Percentiles rank a stretch among this genome's conserved stretches.
phyloP scores from a whole-genome alignment of 2,888 invertebrate species.

The Lithophane socia region DNA sequence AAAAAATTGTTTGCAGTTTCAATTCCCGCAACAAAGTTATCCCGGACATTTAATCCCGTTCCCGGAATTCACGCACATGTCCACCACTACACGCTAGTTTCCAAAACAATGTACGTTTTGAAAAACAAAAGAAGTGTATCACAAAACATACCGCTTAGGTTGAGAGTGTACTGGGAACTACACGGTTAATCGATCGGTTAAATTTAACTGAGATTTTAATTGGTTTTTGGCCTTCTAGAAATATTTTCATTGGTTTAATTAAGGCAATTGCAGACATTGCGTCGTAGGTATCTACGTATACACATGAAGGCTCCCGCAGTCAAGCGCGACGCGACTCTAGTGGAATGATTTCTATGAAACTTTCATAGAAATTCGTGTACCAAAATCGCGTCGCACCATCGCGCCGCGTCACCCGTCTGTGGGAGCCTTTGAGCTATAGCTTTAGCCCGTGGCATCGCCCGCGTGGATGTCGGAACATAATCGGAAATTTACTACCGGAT shows the following conservation, averaged over 20 bases:
- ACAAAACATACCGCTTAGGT: slow-evolving; percentile 66
- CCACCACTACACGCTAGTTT: slow-evolving; percentile 60
- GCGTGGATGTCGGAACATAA: no score
- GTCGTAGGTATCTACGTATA: no score
- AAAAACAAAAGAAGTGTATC: slow-evolving; percentile 70
- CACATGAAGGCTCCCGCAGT: no score
- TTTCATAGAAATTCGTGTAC: no score
- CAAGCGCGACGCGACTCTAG: no score
- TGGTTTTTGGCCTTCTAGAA: background rate
- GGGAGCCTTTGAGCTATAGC: no score
- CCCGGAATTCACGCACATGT: slow-evolving; percentile 54
- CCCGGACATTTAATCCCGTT: slow-evolving; percentile 55
- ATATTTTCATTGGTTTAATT: background rate
- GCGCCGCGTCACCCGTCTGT: no score
- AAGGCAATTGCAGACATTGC: no score
- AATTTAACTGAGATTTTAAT: background rate
- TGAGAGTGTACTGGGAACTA: slow-evolving; percentile 39
- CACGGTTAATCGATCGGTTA: background rate
- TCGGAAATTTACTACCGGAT: no score
- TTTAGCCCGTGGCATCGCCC: no score
- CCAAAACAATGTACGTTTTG: slow-evolving; percentile 71
- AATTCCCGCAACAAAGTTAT: slow-evolving; percentile 49
- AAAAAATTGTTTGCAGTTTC: slow-evolving; percentile 47
- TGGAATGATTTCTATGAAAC: no score
- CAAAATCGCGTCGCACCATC: no score